Evolutionary conservation across 2,888 invertebrate species (phyloP).

Genomic region (Synanthedon andrenaeformis): DNA sequence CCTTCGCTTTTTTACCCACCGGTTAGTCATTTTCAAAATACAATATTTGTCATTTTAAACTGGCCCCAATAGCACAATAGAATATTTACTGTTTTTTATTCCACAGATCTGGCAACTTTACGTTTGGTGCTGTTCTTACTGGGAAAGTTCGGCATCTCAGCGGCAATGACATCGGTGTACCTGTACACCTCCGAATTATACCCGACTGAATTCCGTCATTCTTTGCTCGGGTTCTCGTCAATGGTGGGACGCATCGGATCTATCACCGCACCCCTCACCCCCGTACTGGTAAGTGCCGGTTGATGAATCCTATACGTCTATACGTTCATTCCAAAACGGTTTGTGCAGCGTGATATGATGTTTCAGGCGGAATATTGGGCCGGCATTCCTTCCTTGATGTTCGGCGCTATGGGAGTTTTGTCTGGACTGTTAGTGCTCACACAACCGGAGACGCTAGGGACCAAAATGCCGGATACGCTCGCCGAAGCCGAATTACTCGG

Average conservation of each 20-base stretch:
- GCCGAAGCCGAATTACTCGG: slow-evolving; percentile 66
- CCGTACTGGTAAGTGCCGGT: slow-evolving; percentile 62
- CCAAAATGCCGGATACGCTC: slow-evolving; percentile 71
- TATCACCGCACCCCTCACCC: slow-evolving; percentile 77
- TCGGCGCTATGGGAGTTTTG: slow-evolving; percentile 61
- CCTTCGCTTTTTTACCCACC: slow-evolving; percentile 58
- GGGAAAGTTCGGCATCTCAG: slow-evolving; percentile 75
- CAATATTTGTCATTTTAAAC: neutral
- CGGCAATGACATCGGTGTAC: slow-evolving; percentile 74
- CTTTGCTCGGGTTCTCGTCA: slow-evolving; percentile 75
- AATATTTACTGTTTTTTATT: neutral
- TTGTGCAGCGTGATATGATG: too few species aligned
- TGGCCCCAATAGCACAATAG: too few species aligned
- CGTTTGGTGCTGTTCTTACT: slow-evolving; percentile 66
- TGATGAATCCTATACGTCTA: neutral
- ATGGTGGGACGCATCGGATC: slow-evolving; percentile 80
- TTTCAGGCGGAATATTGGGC: slow-evolving; percentile 38
- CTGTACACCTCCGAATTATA: slow-evolving; percentile 79
- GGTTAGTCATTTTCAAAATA: slow-evolving; percentile 35
- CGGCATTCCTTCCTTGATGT: slow-evolving; percentile 65
- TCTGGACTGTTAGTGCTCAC: slow-evolving; percentile 68
- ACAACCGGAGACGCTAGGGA: slow-evolving; percentile 74
- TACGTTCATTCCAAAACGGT: too few species aligned
- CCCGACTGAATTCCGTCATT: slow-evolving; percentile 77
- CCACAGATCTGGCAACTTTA: slow-evolving; percentile 31